phyloP scores from a whole-genome alignment of 2,113 vertebrate species.

The Prinia subflava region DNA sequence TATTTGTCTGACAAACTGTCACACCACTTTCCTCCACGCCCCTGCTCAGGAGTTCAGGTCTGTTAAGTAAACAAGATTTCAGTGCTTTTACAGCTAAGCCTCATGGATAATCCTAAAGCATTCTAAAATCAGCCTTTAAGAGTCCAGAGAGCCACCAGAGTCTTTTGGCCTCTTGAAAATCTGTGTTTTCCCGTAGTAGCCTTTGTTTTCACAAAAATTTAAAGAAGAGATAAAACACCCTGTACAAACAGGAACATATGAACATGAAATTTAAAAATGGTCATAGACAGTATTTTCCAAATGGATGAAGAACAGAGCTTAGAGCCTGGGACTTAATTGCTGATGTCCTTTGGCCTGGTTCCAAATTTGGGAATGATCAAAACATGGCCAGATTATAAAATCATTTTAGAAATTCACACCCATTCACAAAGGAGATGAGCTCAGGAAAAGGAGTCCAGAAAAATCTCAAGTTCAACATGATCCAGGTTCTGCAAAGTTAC shows the following conservation, averaged over 20 bases:
- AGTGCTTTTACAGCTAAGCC: background rate
- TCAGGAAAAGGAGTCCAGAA: background rate
- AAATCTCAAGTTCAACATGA: background rate
- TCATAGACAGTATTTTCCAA: background rate
- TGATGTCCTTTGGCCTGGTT: background rate
- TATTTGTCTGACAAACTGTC: slow-evolving; percentile 7
- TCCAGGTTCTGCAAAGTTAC: background rate
- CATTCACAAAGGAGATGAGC: background rate
- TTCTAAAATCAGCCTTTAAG: background rate
- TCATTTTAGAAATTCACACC: background rate
- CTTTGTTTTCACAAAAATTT: background rate
- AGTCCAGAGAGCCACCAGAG: background rate
- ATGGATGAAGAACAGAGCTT: background rate
- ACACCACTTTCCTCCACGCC: background rate
- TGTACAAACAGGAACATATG: background rate
- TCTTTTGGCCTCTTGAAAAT: background rate
- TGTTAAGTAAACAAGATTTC: background rate
- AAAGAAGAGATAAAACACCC: background rate
- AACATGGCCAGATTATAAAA: background rate
- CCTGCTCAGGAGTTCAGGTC: background rate
- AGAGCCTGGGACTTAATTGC: background rate
- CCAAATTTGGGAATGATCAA: background rate
- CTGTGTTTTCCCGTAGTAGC: background rate
- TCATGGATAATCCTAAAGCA: background rate
- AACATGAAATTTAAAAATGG: background rate